Conservation (phyloP, 2,888 invertebrate genomes). For the Yponomeuta sedellus region DNA sequence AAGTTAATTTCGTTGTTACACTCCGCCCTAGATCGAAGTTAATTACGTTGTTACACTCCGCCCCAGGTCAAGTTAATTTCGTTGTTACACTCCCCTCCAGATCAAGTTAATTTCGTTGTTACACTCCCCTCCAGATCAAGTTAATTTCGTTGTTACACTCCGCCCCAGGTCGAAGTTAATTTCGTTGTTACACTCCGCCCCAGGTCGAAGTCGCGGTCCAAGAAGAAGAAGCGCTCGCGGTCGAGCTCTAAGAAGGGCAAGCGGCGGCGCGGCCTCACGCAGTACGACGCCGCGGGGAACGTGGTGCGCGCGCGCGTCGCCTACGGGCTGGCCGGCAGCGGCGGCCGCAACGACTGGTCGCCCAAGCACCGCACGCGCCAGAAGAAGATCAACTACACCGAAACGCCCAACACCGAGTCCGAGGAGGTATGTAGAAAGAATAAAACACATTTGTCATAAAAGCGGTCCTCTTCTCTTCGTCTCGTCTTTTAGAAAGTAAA, state of each 20-base stretch:
- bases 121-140: too few species aligned
- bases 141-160: neutral
- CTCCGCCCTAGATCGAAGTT: too few species aligned
- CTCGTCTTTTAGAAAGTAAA: too few species aligned
- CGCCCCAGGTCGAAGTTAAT: slow-evolving; percentile 27
- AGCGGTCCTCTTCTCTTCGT: too few species aligned
- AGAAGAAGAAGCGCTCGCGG: slow-evolving; percentile 30
- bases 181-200: slow-evolving; percentile 13
- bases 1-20: too few species aligned
- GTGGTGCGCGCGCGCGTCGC: slow-evolving; percentile 62
- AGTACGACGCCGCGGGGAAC: slow-evolving; percentile 59
- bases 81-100: too few species aligned
- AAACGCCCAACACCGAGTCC: slow-evolving; percentile 84
- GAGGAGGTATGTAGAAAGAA: too few species aligned
- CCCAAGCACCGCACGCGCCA: slow-evolving; percentile 82
- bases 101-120: too few species aligned
- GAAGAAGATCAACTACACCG: slow-evolving; percentile 85
- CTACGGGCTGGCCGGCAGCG: slow-evolving; percentile 74
- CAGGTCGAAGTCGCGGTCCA: slow-evolving; percentile 30
- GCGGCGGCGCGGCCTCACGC: slow-evolving; percentile 36
- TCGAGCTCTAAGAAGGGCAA: slow-evolving; percentile 27
- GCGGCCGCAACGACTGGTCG: slow-evolving; percentile 73
- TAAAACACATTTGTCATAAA: too few species aligned
- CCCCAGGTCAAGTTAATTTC: too few species aligned
- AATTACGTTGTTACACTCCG: neutral